Conservation (phyloP, 2,797 vertebrate species). For the Coccyzus lansbergi region DNA sequence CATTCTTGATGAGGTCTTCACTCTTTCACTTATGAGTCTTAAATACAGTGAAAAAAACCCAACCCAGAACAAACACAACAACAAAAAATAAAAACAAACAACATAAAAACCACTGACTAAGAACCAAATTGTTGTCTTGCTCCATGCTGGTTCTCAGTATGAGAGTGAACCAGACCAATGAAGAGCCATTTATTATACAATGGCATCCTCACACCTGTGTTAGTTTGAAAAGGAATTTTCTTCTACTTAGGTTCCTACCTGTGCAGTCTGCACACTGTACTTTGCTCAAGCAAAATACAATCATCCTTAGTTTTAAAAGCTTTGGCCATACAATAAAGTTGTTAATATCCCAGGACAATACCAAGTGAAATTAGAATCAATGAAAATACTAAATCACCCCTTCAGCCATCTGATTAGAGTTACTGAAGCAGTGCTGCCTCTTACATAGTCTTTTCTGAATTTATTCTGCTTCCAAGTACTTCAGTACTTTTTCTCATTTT, state of each 20-base stretch:
- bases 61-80: too few species aligned
- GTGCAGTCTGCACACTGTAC: background rate
- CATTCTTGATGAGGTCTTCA: background rate
- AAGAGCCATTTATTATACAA: background rate
- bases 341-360: background rate
- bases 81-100: too few species aligned
- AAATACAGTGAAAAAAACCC: background rate
- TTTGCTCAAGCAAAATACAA: background rate
- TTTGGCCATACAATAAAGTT: conserved; percentile 7
- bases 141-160: background rate
- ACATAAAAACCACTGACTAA: too few species aligned
- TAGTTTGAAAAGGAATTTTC: background rate
- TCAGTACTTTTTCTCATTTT: background rate
- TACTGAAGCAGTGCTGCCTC: background rate
- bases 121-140: background rate
- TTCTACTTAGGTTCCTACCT: background rate
- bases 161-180: background rate
- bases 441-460: background rate
- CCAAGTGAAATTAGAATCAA: background rate
- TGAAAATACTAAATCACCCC: background rate
- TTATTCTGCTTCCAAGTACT: background rate
- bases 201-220: background rate
- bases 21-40: conserved; percentile 2
- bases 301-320: background rate
- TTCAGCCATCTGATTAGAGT: background rate